phyloP scores from a whole-genome alignment of 2,797 vertebrate species.

The Cirrhinus mrigala region DNA sequence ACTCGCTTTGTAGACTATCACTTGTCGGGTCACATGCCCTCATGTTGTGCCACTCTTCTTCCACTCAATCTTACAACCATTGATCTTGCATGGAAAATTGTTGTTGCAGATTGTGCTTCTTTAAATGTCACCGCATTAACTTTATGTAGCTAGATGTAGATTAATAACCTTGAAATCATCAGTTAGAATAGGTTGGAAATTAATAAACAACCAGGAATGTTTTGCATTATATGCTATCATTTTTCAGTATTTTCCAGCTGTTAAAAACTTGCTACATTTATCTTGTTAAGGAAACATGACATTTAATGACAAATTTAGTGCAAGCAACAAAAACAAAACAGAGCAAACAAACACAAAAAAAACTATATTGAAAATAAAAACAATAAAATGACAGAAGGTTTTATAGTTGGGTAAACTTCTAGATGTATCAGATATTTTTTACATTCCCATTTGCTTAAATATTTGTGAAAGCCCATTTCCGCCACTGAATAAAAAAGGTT shows the following conservation, averaged over 20 bases:
- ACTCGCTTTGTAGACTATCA: neutral
- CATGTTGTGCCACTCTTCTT: neutral
- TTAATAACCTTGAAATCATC: neutral
- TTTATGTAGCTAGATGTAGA: neutral
- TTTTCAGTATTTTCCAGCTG: neutral
- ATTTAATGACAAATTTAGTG: neutral
- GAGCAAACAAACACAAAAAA: neutral
- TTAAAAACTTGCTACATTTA: neutral
- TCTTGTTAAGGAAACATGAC: neutral
- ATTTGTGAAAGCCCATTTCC: too few relatives aligned
- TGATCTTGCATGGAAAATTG: neutral
- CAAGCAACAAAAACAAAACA: neutral
- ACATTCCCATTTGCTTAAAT: neutral
- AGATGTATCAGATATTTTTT: neutral
- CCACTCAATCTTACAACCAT: neutral
- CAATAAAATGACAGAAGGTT: neutral
- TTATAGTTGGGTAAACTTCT: neutral
- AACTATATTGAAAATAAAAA: neutral
- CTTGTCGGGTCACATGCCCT: neutral
- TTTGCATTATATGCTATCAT: neutral
- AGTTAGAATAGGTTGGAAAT: neutral
- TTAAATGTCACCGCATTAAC: neutral
- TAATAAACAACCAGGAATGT: neutral
- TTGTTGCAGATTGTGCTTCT: neutral
- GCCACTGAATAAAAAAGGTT: too few relatives aligned